Base-by-base conservation (phyloP, 2,113 vertebrate genomes). In the Arenaria interpres region DNA sequence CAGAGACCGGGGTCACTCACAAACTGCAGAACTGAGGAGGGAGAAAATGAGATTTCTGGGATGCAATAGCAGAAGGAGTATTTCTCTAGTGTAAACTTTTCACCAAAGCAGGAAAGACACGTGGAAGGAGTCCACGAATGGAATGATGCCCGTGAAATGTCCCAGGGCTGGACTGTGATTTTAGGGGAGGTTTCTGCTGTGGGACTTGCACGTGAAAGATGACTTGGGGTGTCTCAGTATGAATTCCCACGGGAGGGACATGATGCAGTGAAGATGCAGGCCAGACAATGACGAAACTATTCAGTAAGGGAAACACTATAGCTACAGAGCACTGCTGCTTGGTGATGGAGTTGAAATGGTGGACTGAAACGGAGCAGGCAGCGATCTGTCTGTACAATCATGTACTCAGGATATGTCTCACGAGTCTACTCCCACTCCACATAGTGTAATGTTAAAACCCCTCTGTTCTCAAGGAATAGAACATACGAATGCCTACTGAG, bases 81-180 rank as follows among this genome's bases (percentile, higher is more conserved):
- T 68, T 82, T 60, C 39, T 43, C 18, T 12, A 54, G 23, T 1
- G 14, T n/a, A 57, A 83, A n/a, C 12, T 28, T 77, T 41, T 27
- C n/a, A 69, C 22, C 19, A 69, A 60, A 39, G 56, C 33, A 35
- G 37, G 19, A 43, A 82, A 63, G 41, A 46, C 24, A 12, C 4
- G 16, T 2, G 3, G 45, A 75, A 62, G 63, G 23, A 85, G 56
- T 14, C 39, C 32, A 23, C 1, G 3, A 75, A 76, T 4, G 12
- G n/a, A 84, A 37, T 0, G 1, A 79, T 28, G 23, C 7, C n/a
- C 0, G 0, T 0, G 0, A 53, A 66, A 28, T 0, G 0, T 24
- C 45, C 46, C 32, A 60, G 0, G 2, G 27, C 20, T 41, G 57
- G 28, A 28, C 8, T 24, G 17, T 39, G 18, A 84, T 50, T 60